Base-by-base conservation (phyloP, 1,140 invertebrate species). In the Phymastichus coffea region DNA sequence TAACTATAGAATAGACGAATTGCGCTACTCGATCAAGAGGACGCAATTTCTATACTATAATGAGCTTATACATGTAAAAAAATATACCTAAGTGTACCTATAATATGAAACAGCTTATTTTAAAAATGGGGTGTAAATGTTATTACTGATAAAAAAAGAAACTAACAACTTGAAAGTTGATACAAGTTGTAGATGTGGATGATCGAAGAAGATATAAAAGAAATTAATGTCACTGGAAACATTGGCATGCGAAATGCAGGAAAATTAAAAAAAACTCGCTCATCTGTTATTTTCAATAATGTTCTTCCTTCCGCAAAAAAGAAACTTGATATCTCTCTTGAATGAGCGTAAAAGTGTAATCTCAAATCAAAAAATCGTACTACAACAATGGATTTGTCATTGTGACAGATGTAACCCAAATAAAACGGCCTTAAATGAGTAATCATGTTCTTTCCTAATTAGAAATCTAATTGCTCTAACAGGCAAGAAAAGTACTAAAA, bases 51-150 rank as follows among this genome's bases (percentile, higher is more conserved):
- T 66, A 70, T 76, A 77, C 66, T 76, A 71, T 79, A 76, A 78
- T 79, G 77, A 79, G 77, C 77, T 79, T 79, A 79, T 78, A 73
- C 57, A 63, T 76, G 71, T 79, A 77, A 76, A 76, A n/a, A 73
- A 74, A 64, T 76, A 78, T 76, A 77, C 70, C 66, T 77, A 76
- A 76, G 71, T 77, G 77, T 78, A 79, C 69, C 66, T 78, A 77
- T 65, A 68, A 38, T 79, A 76, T 78, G 68, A n/a, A 70, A 66
- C 68, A 67, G 62, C 68, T 69, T 67, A 70, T 70, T 76, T 74
- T 67, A 67, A 63, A 64, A 65, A 60, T 62, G 58, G 61, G 69
- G 65, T 66, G 46, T 60, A 56, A 28, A 46, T 64, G 44, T 60
- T 49, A 56, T 60, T 60, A 57, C 23, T 49, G 57, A 43, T 64